Conservation (phyloP, 2,113 vertebrate species). For the Crypturellus undulatus region DNA sequence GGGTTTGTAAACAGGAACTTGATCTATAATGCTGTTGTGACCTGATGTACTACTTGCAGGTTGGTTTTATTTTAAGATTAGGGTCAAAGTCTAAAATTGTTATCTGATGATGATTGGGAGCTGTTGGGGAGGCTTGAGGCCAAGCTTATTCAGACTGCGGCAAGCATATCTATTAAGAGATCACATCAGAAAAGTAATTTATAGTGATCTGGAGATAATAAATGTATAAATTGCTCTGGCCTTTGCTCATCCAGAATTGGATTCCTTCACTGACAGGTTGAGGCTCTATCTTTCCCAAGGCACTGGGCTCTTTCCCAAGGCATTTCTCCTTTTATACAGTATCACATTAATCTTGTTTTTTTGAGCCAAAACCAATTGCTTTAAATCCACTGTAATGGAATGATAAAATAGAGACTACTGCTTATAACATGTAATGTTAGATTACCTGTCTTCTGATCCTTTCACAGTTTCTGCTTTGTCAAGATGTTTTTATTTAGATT, state of each 20-base stretch:
- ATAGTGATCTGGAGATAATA: not conserved
- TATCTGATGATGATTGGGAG: not conserved
- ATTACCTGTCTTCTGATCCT: not conserved
- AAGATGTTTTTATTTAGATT: not conserved
- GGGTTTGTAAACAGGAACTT: not conserved
- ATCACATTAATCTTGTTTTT: not conserved
- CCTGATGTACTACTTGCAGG: not conserved
- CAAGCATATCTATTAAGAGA: not conserved
- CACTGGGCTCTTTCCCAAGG: not conserved
- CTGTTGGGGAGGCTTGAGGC: not conserved
- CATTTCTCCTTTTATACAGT: not conserved
- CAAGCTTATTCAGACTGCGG: not conserved
- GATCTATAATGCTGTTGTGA: not conserved
- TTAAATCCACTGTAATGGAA: not conserved
- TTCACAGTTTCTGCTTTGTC: not conserved
- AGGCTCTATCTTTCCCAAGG: not conserved
- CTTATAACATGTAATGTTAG: not conserved
- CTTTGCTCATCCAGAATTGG: not conserved
- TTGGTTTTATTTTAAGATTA: conserved; percentile 6
- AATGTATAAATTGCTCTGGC: not conserved
- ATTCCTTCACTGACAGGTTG: not conserved
- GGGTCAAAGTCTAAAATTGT: not conserved
- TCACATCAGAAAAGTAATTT: not conserved
- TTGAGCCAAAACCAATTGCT: not conserved
- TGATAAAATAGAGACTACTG: not conserved